Conservation (phyloP, 1,140 invertebrate species). For the Philotrypesis tridentata region DNA sequence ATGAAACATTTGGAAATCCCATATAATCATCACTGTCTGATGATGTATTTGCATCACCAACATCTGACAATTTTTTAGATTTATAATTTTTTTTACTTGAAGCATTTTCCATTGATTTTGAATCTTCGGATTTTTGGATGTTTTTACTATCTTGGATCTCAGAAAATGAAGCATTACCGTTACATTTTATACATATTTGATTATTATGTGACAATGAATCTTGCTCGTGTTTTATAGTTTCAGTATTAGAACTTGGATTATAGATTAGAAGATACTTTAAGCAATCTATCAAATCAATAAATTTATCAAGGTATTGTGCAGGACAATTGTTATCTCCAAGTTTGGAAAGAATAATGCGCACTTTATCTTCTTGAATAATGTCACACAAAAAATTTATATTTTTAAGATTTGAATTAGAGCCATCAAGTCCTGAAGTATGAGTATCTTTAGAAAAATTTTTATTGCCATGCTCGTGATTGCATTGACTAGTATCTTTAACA, state of each 20-base stretch:
- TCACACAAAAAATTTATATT: slow-evolving; percentile 50
- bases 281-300: slow-evolving; percentile 58
- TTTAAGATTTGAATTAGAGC: slow-evolving; percentile 18
- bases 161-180: slow-evolving; percentile 10
- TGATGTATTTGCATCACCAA: slow-evolving; percentile 20
- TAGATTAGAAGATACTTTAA: slow-evolving; percentile 58
- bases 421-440: slow-evolving; percentile 3
- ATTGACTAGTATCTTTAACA: neutral
- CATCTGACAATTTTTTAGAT: neutral
- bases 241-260: neutral
- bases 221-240: slow-evolving; percentile 18
- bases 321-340: slow-evolving; percentile 59
- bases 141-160: slow-evolving; percentile 37
- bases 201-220: neutral
- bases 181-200: slow-evolving; percentile 33
- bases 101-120: slow-evolving; percentile 2
- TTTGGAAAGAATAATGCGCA: slow-evolving; percentile 57
- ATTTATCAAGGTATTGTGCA: slow-evolving; percentile 57
- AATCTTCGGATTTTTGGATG: slow-evolving; percentile 21
- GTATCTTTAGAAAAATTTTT: neutral
- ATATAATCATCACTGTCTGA: slow-evolving; percentile 55
- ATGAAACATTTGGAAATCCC: slow-evolving; percentile 53
- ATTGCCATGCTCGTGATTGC: neutral
- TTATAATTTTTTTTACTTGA: neutral
- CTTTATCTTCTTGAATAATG: slow-evolving; percentile 57